A percentile compares a stretch with the other conserved stretches of the same genome.
These are phyloP conservation scores for Brachypalpus laphriformis DNA, from an alignment of 2,888 invertebrate species.

Conservation along the genomic window DNA sequence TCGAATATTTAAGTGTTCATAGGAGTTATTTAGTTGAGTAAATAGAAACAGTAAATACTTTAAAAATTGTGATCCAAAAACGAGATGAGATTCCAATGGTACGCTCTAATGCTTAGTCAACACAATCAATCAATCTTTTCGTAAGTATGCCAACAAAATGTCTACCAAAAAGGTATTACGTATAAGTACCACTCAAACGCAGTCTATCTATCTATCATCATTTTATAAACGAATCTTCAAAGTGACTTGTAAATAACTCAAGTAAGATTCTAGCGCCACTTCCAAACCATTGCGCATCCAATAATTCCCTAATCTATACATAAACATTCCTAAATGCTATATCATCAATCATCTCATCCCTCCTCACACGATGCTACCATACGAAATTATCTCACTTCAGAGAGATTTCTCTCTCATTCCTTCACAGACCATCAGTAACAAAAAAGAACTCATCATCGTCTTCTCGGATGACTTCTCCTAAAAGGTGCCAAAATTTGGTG, in stretches of 20 bases:
- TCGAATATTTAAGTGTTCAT: too few relatives aligned
- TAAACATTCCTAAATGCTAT: conserved; percentile 28
- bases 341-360: conserved; percentile 51
- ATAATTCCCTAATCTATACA: conserved; percentile 10
- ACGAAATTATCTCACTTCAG: conserved; percentile 7
- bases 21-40: too few relatives aligned
- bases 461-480: conserved; percentile 16
- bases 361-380: background rate
- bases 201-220: background rate
- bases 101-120: background rate
- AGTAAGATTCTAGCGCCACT: conserved; percentile 4
- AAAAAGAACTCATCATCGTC: conserved; percentile 3
- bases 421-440: conserved; percentile 13
- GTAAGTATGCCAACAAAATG: background rate
- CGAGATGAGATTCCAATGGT: too few relatives aligned
- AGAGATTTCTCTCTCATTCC: conserved; percentile 1
- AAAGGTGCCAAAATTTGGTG: conserved; percentile 13
- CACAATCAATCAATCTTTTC: background rate
- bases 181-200: background rate
- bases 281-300: background rate
- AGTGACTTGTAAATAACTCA: background rate
- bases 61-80: too few relatives aligned
- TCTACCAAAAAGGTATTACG: background rate
- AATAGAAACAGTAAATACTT: too few relatives aligned
- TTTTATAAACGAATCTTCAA: background rate